A percentile compares a stretch with the other conserved stretches of the same genome.
Evolutionary conservation across 1,140 invertebrate genomes (phyloP).

Genomic region (Cydia strobilella): DNA sequence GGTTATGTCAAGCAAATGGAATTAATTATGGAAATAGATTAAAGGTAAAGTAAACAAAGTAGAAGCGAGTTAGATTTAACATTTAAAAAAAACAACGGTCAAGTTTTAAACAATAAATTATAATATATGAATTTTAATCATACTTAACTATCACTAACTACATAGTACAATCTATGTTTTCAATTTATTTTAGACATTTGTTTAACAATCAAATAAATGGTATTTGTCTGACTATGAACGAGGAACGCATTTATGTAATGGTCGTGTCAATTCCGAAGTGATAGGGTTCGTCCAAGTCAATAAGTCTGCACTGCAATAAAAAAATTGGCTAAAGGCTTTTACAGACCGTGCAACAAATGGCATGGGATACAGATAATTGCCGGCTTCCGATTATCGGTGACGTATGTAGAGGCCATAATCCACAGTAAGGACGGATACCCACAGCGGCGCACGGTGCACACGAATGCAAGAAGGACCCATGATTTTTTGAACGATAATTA

Average conservation of each 20-base stretch:
- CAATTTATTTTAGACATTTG: slow-evolving; percentile 17
- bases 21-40: too few species aligned
- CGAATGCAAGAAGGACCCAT: not conserved
- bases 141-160: slow-evolving; percentile 21
- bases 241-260: not conserved
- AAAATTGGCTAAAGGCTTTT: not conserved
- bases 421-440: not conserved
- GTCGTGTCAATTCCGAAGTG: not conserved
- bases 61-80: too few species aligned
- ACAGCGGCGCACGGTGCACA: not conserved
- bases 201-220: not conserved
- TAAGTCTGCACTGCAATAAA: not conserved
- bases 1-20: too few species aligned
- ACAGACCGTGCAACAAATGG: too few species aligned
- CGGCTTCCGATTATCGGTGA: too few species aligned
- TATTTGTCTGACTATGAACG: not conserved
- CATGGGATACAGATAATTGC: too few species aligned
- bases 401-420: too few species aligned
- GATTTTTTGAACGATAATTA: too few species aligned
- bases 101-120: slow-evolving; percentile 20
- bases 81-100: not conserved
- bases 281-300: not conserved
- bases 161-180: slow-evolving; percentile 18
- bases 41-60: too few species aligned
- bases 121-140: slow-evolving; percentile 25